A percentile compares a stretch with the other conserved stretches of the same genome.
Conservation (phyloP, 2,113 vertebrate genomes). For the Glaucidium brasilianum region DNA sequence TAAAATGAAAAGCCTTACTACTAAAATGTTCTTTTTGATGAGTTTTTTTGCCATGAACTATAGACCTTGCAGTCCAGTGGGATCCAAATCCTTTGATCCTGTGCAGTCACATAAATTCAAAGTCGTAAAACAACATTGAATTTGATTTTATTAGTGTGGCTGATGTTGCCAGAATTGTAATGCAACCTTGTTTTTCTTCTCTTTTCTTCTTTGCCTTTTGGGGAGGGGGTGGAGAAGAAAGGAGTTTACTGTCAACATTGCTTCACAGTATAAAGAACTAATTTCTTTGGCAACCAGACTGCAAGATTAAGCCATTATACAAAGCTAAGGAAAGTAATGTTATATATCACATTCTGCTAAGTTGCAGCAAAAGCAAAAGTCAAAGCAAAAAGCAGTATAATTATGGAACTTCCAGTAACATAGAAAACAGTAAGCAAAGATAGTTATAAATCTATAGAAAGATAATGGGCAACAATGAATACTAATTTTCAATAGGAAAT, state of each 20-base stretch:
- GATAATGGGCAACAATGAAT: neutral
- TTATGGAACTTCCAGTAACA: neutral
- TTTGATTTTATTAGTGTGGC: slow-evolving; percentile 80
- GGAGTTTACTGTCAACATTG: slow-evolving; percentile 40
- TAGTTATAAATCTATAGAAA: neutral
- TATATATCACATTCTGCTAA: neutral
- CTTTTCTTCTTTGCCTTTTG: slow-evolving; percentile 46
- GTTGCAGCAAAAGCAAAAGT: neutral
- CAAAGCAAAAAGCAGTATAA: neutral
- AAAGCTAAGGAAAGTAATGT: neutral
- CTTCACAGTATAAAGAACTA: slow-evolving; percentile 47
- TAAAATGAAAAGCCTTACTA: slow-evolving; percentile 80
- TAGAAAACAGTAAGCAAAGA: neutral
- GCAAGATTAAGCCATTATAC: neutral
- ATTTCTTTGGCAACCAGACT: slow-evolving; percentile 43
- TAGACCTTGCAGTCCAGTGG: slow-evolving; percentile 75
- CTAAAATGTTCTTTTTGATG: slow-evolving; percentile 83
- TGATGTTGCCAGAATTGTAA: slow-evolving; percentile 78
- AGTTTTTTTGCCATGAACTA: slow-evolving; percentile 81
- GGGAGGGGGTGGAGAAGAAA: neutral
- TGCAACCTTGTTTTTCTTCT: slow-evolving; percentile 68
- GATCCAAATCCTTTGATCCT: slow-evolving; percentile 80
- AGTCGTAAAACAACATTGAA: slow-evolving; percentile 79
- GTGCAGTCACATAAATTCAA: slow-evolving; percentile 78
- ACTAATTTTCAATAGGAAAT: neutral